phyloP scores from a whole-genome alignment of 2,888 invertebrate genomes.

The Parnassius glacialis region DNA sequence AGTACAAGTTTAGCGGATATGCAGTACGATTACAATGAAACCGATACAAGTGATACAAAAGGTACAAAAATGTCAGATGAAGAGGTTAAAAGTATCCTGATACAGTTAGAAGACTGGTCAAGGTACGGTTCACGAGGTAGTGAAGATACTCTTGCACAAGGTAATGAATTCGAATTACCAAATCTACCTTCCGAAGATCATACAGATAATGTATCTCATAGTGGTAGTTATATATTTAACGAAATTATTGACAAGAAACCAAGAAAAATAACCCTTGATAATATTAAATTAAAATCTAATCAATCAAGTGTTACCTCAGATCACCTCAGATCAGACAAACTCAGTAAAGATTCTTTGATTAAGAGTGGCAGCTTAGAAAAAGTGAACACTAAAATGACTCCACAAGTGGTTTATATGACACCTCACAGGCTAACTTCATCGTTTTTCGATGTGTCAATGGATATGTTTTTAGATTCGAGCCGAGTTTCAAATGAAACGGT shows the following conservation, averaged over 20 bases:
- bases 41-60: slow-evolving; percentile 55
- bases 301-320: slow-evolving; percentile 42
- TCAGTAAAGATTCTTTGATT: slow-evolving; percentile 46
- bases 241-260: slow-evolving; percentile 77
- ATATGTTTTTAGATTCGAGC: slow-evolving; percentile 27
- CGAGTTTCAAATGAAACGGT: slow-evolving; percentile 34
- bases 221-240: slow-evolving; percentile 65
- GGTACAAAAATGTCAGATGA: slow-evolving; percentile 63
- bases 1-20: slow-evolving; percentile 71
- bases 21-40: slow-evolving; percentile 61
- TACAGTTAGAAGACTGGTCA: slow-evolving; percentile 75
- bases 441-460: slow-evolving; percentile 31
- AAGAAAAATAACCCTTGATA: slow-evolving; percentile 70
- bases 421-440: slow-evolving; percentile 37
- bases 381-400: slow-evolving; percentile 38
- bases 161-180: slow-evolving; percentile 71
- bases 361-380: slow-evolving; percentile 52
- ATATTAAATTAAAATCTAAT: slow-evolving; percentile 60
- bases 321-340: slow-evolving; percentile 23
- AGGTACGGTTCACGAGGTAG: slow-evolving; percentile 72
- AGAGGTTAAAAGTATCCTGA: slow-evolving; percentile 72
- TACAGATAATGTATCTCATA: slow-evolving; percentile 42
- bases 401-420: slow-evolving; percentile 42
- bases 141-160: slow-evolving; percentile 71
- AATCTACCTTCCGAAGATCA: slow-evolving; percentile 69